These are phyloP conservation scores for Chelon auratus DNA, from an alignment of 2,797 vertebrate genomes.

Conservation along the genomic window DNA sequence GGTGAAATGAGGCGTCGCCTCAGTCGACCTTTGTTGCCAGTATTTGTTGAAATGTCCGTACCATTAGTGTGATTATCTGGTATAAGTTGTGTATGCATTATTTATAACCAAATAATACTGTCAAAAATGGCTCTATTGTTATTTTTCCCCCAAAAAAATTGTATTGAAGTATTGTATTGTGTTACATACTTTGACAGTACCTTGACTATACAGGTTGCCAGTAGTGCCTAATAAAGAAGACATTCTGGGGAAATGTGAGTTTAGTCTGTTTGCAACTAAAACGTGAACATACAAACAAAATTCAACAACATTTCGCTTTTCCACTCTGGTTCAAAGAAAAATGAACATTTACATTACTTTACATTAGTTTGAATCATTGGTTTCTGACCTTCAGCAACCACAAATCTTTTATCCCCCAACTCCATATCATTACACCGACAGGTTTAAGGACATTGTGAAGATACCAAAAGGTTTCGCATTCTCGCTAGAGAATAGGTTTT, in stretches of 20 bases:
- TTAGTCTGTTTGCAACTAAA: constrained; percentile 15
- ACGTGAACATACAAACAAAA: constrained; percentile 21
- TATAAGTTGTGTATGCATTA: no score
- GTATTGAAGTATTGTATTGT: no score
- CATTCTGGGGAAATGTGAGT: background rate
- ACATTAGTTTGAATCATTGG: background rate
- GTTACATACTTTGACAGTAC: background rate
- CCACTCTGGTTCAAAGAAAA: constrained; percentile 3
- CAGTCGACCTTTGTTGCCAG: no score
- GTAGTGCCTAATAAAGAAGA: background rate
- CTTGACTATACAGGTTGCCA: background rate
- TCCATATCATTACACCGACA: background rate
- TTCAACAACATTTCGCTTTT: constrained; percentile 15
- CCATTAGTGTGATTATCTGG: no score
- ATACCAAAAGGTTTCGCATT: constrained; percentile 6
- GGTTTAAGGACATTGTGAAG: background rate
- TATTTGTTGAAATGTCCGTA: no score
- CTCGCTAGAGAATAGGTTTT: constrained; percentile 14
- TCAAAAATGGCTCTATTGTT: background rate
- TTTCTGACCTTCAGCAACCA: background rate
- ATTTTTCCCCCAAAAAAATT: background rate
- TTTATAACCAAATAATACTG: background rate
- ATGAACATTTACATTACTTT: background rate
- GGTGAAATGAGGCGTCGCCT: no score
- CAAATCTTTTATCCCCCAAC: background rate